phyloP scores from a whole-genome alignment of 2,888 invertebrate species.

The Suillia variegata region DNA sequence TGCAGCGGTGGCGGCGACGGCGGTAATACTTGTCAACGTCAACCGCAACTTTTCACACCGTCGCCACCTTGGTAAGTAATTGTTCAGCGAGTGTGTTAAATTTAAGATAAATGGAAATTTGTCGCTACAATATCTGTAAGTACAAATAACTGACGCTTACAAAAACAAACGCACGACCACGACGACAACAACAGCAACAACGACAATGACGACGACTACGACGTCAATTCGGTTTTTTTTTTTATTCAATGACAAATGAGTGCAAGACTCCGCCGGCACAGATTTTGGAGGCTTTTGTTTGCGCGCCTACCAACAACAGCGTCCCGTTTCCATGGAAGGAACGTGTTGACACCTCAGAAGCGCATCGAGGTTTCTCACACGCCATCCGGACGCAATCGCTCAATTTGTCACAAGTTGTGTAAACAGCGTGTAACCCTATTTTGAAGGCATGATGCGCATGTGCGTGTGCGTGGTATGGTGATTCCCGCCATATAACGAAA shows the following conservation, averaged over 20 bases:
- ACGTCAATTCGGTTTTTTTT: slow-evolving; percentile 6
- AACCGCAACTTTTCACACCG: slow-evolving; percentile 1
- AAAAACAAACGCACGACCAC: too few relatives aligned
- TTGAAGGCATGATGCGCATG: background rate
- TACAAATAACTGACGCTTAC: too few relatives aligned
- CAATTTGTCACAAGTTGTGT: slow-evolving; percentile 38
- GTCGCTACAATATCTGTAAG: too few relatives aligned
- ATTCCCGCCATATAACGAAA: too few relatives aligned
- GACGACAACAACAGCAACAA: slow-evolving; percentile 27
- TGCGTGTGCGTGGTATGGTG: too few relatives aligned
- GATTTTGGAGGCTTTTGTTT: background rate
- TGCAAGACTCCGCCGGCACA: slow-evolving; percentile 11
- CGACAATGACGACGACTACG: slow-evolving; percentile 31
- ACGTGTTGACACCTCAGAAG: slow-evolving; percentile 13
- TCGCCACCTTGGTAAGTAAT: slow-evolving; percentile 42
- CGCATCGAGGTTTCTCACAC: background rate
- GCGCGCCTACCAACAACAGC: background rate
- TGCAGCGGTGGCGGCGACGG: slow-evolving; percentile 11
- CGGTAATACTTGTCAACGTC: background rate
- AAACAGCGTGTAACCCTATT: background rate
- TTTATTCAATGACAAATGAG: slow-evolving; percentile 42
- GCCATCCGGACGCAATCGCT: slow-evolving; percentile 52
- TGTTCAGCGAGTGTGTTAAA: slow-evolving; percentile 7
- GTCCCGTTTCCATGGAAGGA: slow-evolving; percentile 9
- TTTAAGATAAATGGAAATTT: slow-evolving; percentile 41